A percentile compares a stretch with the other conserved stretches of the same genome.
Conservation (phyloP, 1,140 invertebrate genomes). For the Telenomus remus region DNA sequence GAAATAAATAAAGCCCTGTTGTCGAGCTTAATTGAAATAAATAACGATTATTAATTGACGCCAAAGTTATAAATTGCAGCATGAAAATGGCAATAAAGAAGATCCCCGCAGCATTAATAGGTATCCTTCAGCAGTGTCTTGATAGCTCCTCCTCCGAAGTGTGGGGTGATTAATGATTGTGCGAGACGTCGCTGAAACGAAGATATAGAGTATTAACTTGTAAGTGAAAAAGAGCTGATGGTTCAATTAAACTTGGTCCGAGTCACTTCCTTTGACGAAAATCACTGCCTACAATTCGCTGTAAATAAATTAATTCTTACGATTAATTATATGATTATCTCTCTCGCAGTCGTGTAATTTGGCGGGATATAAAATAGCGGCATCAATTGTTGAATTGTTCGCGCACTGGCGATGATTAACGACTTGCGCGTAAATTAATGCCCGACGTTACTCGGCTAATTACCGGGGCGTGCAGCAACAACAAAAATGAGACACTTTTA, state of each 20-base stretch:
- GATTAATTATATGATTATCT: slow-evolving; percentile 30
- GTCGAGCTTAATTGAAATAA: slow-evolving; percentile 36
- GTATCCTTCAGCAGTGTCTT: slow-evolving; percentile 45
- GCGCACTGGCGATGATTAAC: slow-evolving; percentile 28
- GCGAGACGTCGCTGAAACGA: slow-evolving; percentile 47
- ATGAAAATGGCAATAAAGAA: slow-evolving; percentile 50
- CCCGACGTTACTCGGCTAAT: slow-evolving; percentile 14
- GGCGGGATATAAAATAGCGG: slow-evolving; percentile 2
- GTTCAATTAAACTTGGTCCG: slow-evolving; percentile 54
- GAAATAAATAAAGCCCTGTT: slow-evolving; percentile 8
- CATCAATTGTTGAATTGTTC: slow-evolving; percentile 19
- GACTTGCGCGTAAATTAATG: slow-evolving; percentile 11
- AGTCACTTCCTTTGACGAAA: slow-evolving; percentile 49
- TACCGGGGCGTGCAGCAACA: slow-evolving; percentile 10
- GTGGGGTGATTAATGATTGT: slow-evolving; percentile 53
- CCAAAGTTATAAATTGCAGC: slow-evolving; percentile 34
- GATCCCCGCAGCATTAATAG: slow-evolving; percentile 46
- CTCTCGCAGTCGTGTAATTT: neutral
- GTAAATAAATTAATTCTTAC: slow-evolving; percentile 37
- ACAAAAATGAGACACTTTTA: slow-evolving; percentile 31
- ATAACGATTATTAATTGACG: slow-evolving; percentile 44
- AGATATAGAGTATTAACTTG: slow-evolving; percentile 52
- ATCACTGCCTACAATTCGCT: slow-evolving; percentile 25
- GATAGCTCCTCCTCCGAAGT: slow-evolving; percentile 41
- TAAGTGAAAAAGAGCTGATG: slow-evolving; percentile 40